Evolutionary conservation across 2,888 invertebrate genomes (phyloP).

Genomic region (Harmothoe impar): DNA sequence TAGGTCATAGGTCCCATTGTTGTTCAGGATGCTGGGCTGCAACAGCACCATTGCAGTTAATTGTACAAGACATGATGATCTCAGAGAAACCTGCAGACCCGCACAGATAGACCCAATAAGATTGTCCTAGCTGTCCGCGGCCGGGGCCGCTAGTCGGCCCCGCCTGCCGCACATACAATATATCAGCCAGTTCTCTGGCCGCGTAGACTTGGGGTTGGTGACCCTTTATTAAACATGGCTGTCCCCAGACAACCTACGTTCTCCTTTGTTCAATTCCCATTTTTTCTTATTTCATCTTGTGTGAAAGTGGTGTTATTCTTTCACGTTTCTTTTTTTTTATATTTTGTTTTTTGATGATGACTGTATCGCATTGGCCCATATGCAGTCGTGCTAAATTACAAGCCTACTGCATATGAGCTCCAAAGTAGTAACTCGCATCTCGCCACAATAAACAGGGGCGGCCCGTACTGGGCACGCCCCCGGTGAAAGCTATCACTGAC

Average conservation of each 20-base stretch:
- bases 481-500: slow-evolving; percentile 60
- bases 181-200: background rate
- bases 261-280: slow-evolving; percentile 21
- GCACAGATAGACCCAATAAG: slow-evolving; percentile 52
- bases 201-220: background rate
- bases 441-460: slow-evolving; percentile 28
- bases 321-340: slow-evolving; percentile 23
- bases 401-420: slow-evolving; percentile 60
- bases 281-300: background rate
- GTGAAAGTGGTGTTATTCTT: background rate
- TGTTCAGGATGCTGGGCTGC: slow-evolving; percentile 63
- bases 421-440: slow-evolving; percentile 58
- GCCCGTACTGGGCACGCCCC: background rate
- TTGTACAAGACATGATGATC: slow-evolving; percentile 44
- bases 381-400: slow-evolving; percentile 45
- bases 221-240: background rate
- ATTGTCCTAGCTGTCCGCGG: slow-evolving; percentile 38
- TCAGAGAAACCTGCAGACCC: slow-evolving; percentile 50
- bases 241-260: slow-evolving; percentile 9
- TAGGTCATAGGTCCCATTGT: slow-evolving; percentile 55
- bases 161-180: background rate
- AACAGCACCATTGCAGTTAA: slow-evolving; percentile 62
- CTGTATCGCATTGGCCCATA: slow-evolving; percentile 54
- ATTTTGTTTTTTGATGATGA: slow-evolving; percentile 27
- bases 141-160: background rate